Evolutionary conservation across 2,113 vertebrate species (phyloP), one percentile per base, ranked within the genome.

Genomic region (Pelobates fuscus): DNA sequence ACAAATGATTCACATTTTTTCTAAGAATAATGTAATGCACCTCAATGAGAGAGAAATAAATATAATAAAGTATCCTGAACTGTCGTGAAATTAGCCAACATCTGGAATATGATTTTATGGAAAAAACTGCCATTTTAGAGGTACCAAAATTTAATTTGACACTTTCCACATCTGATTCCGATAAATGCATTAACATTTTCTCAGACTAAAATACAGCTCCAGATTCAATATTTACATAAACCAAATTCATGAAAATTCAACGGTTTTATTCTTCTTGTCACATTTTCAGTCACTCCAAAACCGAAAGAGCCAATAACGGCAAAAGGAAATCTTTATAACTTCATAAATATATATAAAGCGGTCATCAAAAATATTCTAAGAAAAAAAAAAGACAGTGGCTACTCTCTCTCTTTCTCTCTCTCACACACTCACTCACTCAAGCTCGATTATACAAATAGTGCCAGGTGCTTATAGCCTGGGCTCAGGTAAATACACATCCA

Each of bases 151-250:
- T n/a, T 10, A 41, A 26, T 29, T 11, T 29, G 44, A 23, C 26
- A 27, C 30, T 14, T 27, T 66, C 3, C 25, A 41, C 71, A 74
- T 44, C 11, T 58, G 62, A 65, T 57, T 52, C 21, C 32, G 26
- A 66, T 44, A 74, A 74, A 18, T 58, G n/a, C 49, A 29, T 59
- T 12, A 11, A 30, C n/a, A 29, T 52, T 37, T 41, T 71, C 41
- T 24, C 41, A 62, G 5, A 37, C 24, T 21, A 20, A 61, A 5
- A 21, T 5, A 49, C 15, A 17, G 5, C 25, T 72, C 25, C 23
- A 57, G n/a, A 18, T 62, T 30, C 20, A 61, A 20, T 25, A 37
- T 72, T 52, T 63, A 63, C 27, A 62, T 32, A 52, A 41, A 55
- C 52, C 8, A 5, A 55, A 60, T 18, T 24, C 27, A 27, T 60